These are phyloP conservation scores for Pararge aegeria DNA, from an alignment of 1,140 invertebrate species.

Conservation along the genomic window DNA sequence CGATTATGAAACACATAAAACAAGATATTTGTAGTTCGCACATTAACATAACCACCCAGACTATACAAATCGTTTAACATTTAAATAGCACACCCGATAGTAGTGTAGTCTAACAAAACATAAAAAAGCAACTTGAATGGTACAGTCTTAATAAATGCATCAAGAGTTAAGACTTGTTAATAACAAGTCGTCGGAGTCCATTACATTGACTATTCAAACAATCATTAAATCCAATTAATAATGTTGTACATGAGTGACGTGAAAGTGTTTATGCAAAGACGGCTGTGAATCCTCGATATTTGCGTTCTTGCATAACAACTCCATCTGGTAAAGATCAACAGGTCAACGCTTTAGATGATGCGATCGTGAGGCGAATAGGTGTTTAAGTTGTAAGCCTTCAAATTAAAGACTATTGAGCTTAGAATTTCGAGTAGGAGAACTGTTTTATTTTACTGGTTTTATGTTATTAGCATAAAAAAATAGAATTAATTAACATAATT, in stretches of 20 bases:
- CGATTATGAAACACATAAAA: background rate
- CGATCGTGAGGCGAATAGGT: slow-evolving; percentile 44
- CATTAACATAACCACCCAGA: background rate
- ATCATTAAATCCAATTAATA: slow-evolving; percentile 23
- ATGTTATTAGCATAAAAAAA: background rate
- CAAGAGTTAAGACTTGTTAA: slow-evolving; percentile 2
- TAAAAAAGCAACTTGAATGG: background rate
- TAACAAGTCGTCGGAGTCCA: background rate
- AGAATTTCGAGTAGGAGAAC: background rate
- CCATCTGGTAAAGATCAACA: slow-evolving; percentile 55
- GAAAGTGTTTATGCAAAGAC: slow-evolving; percentile 63
- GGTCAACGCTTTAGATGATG: slow-evolving; percentile 43
- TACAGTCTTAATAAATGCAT: background rate
- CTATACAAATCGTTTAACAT: background rate
- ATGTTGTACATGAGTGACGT: slow-evolving; percentile 34
- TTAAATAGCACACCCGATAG: background rate
- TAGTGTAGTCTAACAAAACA: background rate
- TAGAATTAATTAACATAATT: background rate
- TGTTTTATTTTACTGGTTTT: background rate
- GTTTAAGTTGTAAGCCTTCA: slow-evolving; percentile 31
- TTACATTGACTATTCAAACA: slow-evolving; percentile 12
- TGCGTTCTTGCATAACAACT: slow-evolving; percentile 61
- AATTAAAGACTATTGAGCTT: slow-evolving; percentile 12
- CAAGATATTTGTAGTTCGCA: background rate
- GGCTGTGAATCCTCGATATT: slow-evolving; percentile 55